phyloP scores from a whole-genome alignment of 2,797 vertebrate species.

The Melanogrammus aeglefinus region DNA sequence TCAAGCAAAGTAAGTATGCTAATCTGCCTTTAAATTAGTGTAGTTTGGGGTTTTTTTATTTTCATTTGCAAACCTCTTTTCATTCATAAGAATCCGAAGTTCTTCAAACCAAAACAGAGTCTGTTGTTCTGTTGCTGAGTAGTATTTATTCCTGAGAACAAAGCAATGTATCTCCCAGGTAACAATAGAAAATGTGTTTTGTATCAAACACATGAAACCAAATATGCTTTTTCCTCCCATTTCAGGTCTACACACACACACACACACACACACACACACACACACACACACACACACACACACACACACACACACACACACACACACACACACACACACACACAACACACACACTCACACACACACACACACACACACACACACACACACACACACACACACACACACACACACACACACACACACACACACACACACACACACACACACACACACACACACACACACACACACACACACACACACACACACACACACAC shows the following conservation, averaged over 20 bases:
- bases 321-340: no score
- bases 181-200: constrained; percentile 4
- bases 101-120: neutral
- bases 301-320: no score
- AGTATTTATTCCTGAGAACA: neutral
- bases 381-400: no score
- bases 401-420: no score
- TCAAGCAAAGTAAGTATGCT: neutral
- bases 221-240: neutral
- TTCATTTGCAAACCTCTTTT: no score
- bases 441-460: no score
- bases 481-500: neutral
- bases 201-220: constrained; percentile 3
- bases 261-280: no score
- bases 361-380: no score
- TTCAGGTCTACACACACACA: no score
- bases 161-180: neutral
- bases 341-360: no score
- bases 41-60: neutral
- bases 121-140: neutral
- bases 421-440: no score
- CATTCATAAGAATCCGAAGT: neutral
- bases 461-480: neutral
- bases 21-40: neutral
- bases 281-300: no score